Base-by-base conservation (phyloP, 2,888 invertebrate genomes). In the Sussaba pulchella region DNA sequence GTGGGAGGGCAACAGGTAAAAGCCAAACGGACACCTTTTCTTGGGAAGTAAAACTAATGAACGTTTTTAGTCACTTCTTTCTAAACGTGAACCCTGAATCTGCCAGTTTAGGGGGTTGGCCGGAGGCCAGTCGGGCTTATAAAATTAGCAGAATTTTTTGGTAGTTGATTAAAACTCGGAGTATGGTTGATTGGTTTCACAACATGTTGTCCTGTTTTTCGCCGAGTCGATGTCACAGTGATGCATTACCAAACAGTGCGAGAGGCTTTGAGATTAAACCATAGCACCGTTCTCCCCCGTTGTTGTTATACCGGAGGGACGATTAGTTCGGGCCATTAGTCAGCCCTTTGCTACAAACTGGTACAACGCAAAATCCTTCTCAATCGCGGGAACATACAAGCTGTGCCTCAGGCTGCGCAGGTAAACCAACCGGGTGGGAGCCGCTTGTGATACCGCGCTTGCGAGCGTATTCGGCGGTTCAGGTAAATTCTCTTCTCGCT, bases 311-410 rank as follows among this genome's bases (percentile, higher is more conserved):
- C 12, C 17, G 43, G 74, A 71, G 78, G 72, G 52, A 87, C 89
- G 90, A 90, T 91, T 91, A 91, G 89, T 88, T 87, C 88, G 84
- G 87, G 84, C 90, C 91, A 91, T 91, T 91, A 91, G 91, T 89
- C 89, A 88, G 84, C 88, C 84, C 87, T 86, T 86, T 84, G 86
- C 85, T 84, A 81, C 76, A 81, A 81, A 73, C 82, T 72, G 67
- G 36, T 63, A 64, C 54, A 54, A 67, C 61, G 43, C 71, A 67
- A 76, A 80, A 76, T 76, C 72, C 59, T 50, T 47, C 39, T 39
- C 24, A 41, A 14, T 61, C 54, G 8, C 26, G 52, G 69, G 36
- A 21, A 52, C 36, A 24, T 9, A 50, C 26, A 54, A 43, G 45
- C 57, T 64, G 57, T 50, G 24, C 54, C 54, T 19, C 64, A 1